Percentiles rank a stretch among this genome's conserved stretches.
phyloP scores from a whole-genome alignment of 2,888 invertebrate genomes.

The Sphaerophoria rueppellii region DNA sequence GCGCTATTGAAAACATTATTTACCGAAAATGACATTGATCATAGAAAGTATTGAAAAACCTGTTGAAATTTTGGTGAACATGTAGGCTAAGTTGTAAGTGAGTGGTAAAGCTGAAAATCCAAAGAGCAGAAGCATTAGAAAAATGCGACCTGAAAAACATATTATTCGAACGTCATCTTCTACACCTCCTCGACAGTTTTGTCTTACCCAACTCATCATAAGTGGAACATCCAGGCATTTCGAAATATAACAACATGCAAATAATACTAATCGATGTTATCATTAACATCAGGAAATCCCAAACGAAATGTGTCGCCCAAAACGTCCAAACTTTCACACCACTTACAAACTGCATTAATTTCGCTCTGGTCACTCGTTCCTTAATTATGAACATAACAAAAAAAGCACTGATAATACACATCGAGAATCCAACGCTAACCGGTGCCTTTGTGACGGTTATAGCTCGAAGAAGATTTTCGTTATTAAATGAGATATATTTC shows the following conservation, averaged over 20 bases:
- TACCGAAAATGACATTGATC: conserved; percentile 7
- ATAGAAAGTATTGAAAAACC: conserved; percentile 17
- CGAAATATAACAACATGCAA: conserved; percentile 85
- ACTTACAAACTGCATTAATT: conserved; percentile 89
- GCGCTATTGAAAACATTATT: too few relatives aligned
- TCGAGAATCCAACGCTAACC: too few relatives aligned
- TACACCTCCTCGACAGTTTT: too few relatives aligned
- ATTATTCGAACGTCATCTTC: too few relatives aligned
- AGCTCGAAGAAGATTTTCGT: too few relatives aligned
- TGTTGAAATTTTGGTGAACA: conserved; percentile 20
- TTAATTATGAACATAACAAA: conserved; percentile 84
- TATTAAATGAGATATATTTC: too few relatives aligned
- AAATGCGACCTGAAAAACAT: conserved; percentile 11
- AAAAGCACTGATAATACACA: too few relatives aligned
- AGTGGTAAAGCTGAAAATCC: conserved; percentile 25
- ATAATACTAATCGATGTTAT: conserved; percentile 86
- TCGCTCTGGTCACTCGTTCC: conserved; percentile 88
- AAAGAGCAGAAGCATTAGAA: conserved; percentile 11
- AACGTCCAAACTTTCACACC: conserved; percentile 87
- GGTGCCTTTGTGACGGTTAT: too few relatives aligned
- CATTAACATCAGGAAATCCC: conserved; percentile 85
- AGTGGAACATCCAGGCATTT: conserved; percentile 84
- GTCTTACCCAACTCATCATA: conserved; percentile 75
- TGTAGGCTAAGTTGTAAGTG: conserved; percentile 11
- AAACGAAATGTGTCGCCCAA: conserved; percentile 88